phyloP scores from a whole-genome alignment of 1,140 invertebrate genomes.

The Aradophagus sp. region DNA sequence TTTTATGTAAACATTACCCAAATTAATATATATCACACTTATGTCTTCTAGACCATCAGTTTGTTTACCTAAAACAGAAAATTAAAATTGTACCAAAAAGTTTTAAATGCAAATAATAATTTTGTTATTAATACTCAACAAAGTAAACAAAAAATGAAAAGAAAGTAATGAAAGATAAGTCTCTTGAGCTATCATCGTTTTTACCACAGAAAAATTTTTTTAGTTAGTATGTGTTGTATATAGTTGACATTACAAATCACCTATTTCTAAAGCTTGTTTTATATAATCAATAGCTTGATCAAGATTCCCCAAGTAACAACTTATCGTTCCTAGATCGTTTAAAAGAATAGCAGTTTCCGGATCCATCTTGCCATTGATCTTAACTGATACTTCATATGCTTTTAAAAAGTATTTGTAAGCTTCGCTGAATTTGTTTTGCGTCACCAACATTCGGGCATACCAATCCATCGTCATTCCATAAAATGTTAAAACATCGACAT shows the following conservation, averaged over 20 bases:
- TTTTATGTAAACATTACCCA: conserved; percentile 86
- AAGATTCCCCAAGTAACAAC: conserved; percentile 79
- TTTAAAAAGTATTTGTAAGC: conserved; percentile 81
- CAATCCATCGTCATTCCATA: conserved; percentile 85
- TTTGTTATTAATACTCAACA: too few species aligned
- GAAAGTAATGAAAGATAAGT: too few species aligned
- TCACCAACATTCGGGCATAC: conserved; percentile 86
- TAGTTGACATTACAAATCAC: conserved; percentile 53
- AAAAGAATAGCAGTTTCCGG: conserved; percentile 86
- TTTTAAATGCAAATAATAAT: too few species aligned
- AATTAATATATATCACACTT: conserved; percentile 86
- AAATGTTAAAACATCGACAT: conserved; percentile 78
- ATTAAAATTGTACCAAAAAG: conserved; percentile 1
- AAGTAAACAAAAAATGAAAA: too few species aligned
- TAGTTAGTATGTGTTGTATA: too few species aligned
- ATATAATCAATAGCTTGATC: conserved; percentile 83
- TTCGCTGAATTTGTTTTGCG: conserved; percentile 78
- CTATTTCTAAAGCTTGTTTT: conserved; percentile 81
- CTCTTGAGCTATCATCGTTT: too few species aligned
- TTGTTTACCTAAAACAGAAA: conserved; percentile 68
- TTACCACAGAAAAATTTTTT: too few species aligned
- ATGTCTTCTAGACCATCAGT: conserved; percentile 81
- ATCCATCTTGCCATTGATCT: conserved; percentile 80
- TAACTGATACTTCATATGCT: conserved; percentile 81
- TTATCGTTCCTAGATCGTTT: conserved; percentile 89